These are phyloP conservation scores for Isichthys henryi DNA, from an alignment of 2,113 vertebrate species.

Conservation along the genomic window DNA sequence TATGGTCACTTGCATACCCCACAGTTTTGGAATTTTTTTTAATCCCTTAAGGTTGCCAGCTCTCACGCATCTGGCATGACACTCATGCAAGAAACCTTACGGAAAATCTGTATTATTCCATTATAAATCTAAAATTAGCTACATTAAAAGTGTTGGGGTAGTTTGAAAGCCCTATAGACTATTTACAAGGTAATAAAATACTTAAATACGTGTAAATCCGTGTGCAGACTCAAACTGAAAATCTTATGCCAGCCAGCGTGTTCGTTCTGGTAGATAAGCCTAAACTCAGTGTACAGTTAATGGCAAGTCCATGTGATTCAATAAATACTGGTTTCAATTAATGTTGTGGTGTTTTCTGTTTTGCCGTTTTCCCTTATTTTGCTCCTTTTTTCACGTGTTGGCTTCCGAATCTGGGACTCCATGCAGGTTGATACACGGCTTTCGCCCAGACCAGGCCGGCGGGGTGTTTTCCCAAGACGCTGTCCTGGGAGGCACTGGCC, in stretches of 20 bases:
- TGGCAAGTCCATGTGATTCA: neutral
- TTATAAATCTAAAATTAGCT: neutral
- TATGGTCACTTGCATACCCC: neutral
- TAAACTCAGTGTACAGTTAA: neutral
- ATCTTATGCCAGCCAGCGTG: neutral
- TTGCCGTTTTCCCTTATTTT: neutral
- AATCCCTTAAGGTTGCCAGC: neutral
- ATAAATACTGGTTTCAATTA: neutral
- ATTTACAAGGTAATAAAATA: neutral
- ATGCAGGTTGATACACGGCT: neutral
- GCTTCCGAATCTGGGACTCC: neutral
- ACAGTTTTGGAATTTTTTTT: neutral
- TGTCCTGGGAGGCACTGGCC: neutral
- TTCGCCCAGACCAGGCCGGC: accelerated
- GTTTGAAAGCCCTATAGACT: neutral
- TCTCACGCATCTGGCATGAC: neutral
- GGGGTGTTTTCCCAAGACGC: neutral
- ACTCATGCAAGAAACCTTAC: neutral
- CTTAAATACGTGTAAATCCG: neutral
- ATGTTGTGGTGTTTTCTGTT: neutral
- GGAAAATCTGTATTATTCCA: neutral
- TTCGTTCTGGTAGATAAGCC: neutral
- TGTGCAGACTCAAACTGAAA: neutral
- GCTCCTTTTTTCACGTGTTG: neutral
- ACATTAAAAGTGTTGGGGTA: neutral